phyloP scores from a whole-genome alignment of 2,113 vertebrate genomes.

The Eulacestoma nigropectus region DNA sequence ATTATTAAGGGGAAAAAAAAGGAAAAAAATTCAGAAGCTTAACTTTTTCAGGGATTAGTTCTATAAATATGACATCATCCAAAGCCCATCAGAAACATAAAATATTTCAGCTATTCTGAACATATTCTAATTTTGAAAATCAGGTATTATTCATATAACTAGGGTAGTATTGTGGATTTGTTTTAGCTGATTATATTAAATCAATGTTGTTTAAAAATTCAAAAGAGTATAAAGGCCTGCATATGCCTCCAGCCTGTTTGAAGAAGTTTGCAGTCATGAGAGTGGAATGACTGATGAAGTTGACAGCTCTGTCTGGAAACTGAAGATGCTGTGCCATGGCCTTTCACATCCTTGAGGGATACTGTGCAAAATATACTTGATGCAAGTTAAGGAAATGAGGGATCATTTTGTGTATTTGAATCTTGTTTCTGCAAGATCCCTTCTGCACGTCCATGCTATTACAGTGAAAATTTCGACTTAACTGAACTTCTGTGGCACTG shows the following conservation, averaged over 20 bases:
- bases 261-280: background rate
- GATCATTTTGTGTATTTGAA: background rate
- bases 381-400: background rate
- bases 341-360: background rate
- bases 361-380: background rate
- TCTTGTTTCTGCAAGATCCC: background rate
- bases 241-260: background rate
- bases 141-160: background rate
- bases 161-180: background rate
- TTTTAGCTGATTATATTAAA: background rate
- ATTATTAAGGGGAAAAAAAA: background rate
- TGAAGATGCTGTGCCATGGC: background rate
- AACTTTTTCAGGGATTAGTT: background rate
- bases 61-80: background rate
- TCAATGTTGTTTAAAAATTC: background rate
- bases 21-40: background rate
- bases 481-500: background rate
- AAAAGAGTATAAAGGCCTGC: background rate
- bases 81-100: background rate
- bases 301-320: background rate
- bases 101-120: background rate
- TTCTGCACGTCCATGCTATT: background rate
- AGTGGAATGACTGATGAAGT: background rate
- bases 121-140: background rate
- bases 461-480: background rate